Percentiles rank a stretch among this genome's conserved stretches.
Evolutionary conservation across 2,797 vertebrate genomes (phyloP).

Genomic region (Sebastes matsubarae): DNA sequence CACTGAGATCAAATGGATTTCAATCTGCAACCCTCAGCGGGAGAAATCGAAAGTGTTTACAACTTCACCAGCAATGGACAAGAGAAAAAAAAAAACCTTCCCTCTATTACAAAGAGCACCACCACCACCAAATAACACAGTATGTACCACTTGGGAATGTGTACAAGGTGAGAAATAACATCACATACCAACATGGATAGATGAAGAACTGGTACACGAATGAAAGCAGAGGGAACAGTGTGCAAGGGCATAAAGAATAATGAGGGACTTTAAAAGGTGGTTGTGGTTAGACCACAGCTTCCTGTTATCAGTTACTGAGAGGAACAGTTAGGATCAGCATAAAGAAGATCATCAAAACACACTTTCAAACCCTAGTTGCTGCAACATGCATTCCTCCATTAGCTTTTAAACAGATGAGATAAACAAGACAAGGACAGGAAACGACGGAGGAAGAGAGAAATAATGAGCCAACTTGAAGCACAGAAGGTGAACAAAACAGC

Average conservation of each 20-base stretch:
- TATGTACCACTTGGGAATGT: not conserved
- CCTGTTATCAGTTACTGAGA: slow-evolving; percentile 17
- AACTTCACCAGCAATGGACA: slow-evolving; percentile 11
- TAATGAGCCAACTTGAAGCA: slow-evolving; percentile 47
- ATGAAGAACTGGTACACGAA: not conserved
- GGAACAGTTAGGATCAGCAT: slow-evolving; percentile 31
- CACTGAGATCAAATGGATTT: slow-evolving; percentile 44
- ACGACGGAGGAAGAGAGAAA: slow-evolving; percentile 17
- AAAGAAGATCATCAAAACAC: slow-evolving; percentile 41
- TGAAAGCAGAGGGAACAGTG: slow-evolving; percentile 13
- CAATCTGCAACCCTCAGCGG: slow-evolving; percentile 14
- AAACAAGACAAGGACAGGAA: slow-evolving; percentile 43
- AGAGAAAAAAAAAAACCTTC: not conserved
- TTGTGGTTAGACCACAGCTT: slow-evolving; percentile 26
- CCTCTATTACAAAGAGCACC: not conserved
- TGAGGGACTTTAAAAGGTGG: slow-evolving; percentile 51
- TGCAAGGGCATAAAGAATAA: slow-evolving; percentile 36
- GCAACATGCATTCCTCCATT: slow-evolving; percentile 29
- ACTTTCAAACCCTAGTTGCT: not conserved
- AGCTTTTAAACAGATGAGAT: slow-evolving; percentile 33
- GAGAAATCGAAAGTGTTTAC: slow-evolving; percentile 15
- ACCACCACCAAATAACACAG: not conserved
- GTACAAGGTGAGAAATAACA: slow-evolving; percentile 6
- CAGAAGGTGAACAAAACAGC: slow-evolving; percentile 34
- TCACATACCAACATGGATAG: slow-evolving; percentile 22